phyloP scores from a whole-genome alignment of 2,797 vertebrate genomes.

The Characodon lateralis region DNA sequence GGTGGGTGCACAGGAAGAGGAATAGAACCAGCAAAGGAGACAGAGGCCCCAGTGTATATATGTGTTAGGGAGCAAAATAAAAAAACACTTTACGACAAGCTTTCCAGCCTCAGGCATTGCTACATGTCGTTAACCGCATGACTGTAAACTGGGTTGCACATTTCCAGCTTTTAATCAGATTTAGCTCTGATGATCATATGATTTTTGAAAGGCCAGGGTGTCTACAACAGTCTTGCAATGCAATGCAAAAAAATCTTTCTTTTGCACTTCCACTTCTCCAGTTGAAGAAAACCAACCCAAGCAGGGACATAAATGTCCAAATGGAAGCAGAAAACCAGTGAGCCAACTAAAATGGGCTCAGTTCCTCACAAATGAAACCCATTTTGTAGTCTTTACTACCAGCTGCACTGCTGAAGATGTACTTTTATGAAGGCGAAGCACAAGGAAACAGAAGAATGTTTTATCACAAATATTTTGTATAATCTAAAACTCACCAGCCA shows the following conservation, averaged over 20 bases:
- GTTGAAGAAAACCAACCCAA: background rate
- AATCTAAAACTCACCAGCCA: background rate
- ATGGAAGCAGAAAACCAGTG: conserved; percentile 33
- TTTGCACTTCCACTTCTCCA: conserved; percentile 1
- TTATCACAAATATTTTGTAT: background rate
- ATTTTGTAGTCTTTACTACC: background rate
- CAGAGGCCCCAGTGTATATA: conserved; percentile 22
- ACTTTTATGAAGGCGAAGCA: background rate
- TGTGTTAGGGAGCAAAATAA: conserved; percentile 29
- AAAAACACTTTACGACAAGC: conserved; percentile 12
- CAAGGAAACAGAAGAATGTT: conserved; percentile 3
- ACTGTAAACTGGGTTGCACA: conserved; percentile 39
- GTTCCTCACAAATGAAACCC: conserved; percentile 12
- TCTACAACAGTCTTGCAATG: background rate
- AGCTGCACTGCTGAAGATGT: background rate
- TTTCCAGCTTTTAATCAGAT: conserved; percentile 45
- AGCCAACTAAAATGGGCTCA: conserved; percentile 17
- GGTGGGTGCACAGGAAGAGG: conserved; percentile 55
- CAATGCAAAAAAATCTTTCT: conserved; percentile 3
- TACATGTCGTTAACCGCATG: conserved; percentile 39
- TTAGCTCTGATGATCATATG: conserved; percentile 20
- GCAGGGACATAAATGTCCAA: conserved; percentile 27
- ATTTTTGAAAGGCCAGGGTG: conserved; percentile 17
- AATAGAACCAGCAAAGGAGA: conserved; percentile 33
- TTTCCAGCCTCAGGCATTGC: background rate